Percentiles rank a stretch among this genome's conserved stretches.
phyloP scores from a whole-genome alignment of 1,140 invertebrate species.

The Neotoxoptera formosana region DNA sequence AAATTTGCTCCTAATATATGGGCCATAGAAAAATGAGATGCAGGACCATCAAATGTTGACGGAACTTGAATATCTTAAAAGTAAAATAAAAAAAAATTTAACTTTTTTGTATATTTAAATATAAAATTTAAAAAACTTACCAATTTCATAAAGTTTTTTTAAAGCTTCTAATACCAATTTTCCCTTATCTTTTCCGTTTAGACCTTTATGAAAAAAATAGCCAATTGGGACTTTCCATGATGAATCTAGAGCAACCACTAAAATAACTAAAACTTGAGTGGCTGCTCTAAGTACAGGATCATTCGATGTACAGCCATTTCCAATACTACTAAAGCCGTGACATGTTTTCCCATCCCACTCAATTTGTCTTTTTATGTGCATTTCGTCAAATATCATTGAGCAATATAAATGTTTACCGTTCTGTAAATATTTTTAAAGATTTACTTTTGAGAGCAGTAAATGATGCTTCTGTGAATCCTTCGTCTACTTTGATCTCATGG shows the following conservation, averaged over 20 bases:
- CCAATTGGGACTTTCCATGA: not conserved
- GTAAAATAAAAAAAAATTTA: too few species aligned
- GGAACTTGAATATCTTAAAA: not conserved
- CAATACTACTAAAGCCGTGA: constrained; percentile 58
- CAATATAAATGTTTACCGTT: not conserved
- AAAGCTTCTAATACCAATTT: too few species aligned
- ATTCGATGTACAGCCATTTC: constrained; percentile 24
- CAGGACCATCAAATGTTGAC: constrained; percentile 41
- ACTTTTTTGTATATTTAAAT: too few species aligned
- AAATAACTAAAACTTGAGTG: constrained; percentile 31
- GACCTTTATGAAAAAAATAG: constrained; percentile 60
- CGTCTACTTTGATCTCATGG: not conserved
- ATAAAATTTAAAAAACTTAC: too few species aligned
- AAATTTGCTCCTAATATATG: not conserved
- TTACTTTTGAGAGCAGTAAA: too few species aligned
- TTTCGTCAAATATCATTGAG: constrained; percentile 61
- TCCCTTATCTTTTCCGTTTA: constrained; percentile 59
- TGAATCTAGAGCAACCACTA: constrained; percentile 23
- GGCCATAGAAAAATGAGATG: constrained; percentile 26
- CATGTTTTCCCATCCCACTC: constrained; percentile 60
- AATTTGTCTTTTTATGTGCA: constrained; percentile 60
- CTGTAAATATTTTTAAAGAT: not conserved
- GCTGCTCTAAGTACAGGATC: not conserved
- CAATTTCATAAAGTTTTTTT: too few species aligned
- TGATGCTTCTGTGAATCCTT: not conserved